Evolutionary conservation across 92 coral and sea anemone genomes (phyloP), one percentile per base, ranked within the genome.

Genomic region (Palythoa grandiflora): DNA sequence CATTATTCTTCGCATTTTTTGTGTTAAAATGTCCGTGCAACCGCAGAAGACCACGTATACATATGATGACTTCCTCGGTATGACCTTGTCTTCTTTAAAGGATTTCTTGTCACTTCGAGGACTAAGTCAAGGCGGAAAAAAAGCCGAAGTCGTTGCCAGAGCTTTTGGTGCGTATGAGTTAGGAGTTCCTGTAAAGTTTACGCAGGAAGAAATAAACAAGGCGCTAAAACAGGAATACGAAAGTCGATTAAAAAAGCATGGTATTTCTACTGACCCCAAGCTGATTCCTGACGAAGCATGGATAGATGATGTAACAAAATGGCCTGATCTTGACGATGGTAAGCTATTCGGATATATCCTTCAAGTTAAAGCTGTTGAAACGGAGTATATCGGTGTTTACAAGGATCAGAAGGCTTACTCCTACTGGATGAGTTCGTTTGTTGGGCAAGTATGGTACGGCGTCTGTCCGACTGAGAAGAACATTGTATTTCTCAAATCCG

Each of bases 101-200:
- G 80, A 51, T 71, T 68, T 13, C 47, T 72, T 71, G 19, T 50
- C 80, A 20, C 51, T 84, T 28, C 21, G 66, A 51, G 88, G 80
- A 3, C 36, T 44, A 14, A 48, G 35, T 38, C 50, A 52, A 51
- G 9, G 50, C 7, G 78, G 87, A 20, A 71, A 51, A 51, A 84
- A 84, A 5, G 81, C 68, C 37, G 88, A 84, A 79, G 37, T 79
- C 3, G 73, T 88, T 13, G 81, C 90, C 48, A 79, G 87, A 57
- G 87, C 90, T 17, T 79, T 88, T 80, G 90, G 90, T 9, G 90
- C 80, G 12, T 53, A 88, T 70, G 87, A 88, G 68, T 77, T 80
- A 17, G 71, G 79, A 2, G 86, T 68, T 78, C 86, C 80, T 21
- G 47, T 78, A 77, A 88, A 78, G 73, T 88, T 68, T 79, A 61